A percentile compares a stretch with the other conserved stretches of the same genome.
phyloP scores from a whole-genome alignment of 2,797 vertebrate genomes.

The Hydrolagus colliei region DNA sequence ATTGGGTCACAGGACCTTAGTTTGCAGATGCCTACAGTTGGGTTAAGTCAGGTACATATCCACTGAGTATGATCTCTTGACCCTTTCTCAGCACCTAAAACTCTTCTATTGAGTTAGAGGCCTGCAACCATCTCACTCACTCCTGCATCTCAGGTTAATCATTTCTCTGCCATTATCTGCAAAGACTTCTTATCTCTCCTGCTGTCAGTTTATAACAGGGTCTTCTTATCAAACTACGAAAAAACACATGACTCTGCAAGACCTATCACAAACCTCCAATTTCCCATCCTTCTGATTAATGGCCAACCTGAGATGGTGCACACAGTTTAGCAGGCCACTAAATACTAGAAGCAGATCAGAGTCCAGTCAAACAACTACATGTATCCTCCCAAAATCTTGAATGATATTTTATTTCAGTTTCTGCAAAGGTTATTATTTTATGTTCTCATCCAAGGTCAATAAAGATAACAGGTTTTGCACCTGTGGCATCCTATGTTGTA shows the following conservation, averaged over 20 bases:
- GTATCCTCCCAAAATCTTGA: constrained; percentile 59
- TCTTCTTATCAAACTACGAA: constrained; percentile 63
- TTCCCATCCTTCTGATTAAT: constrained; percentile 63
- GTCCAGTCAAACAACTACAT: constrained; percentile 55
- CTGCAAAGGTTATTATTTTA: constrained; percentile 51
- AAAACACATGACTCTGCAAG: constrained; percentile 52
- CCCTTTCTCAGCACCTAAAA: constrained; percentile 59
- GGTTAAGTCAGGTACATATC: constrained; percentile 53
- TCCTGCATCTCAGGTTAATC: constrained; percentile 71
- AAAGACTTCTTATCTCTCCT: constrained; percentile 82
- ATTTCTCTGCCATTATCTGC: constrained; percentile 81
- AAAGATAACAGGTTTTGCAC: constrained; percentile 50
- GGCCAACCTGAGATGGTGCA: constrained; percentile 61
- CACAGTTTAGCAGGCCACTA: constrained; percentile 66
- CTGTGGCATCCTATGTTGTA: constrained; percentile 53
- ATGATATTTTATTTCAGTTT: constrained; percentile 52
- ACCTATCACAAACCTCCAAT: constrained; percentile 60
- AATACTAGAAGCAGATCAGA: constrained; percentile 60
- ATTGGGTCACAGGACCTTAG: constrained; percentile 50
- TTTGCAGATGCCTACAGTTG: constrained; percentile 52
- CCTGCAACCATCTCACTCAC: constrained; percentile 55
- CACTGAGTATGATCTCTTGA: constrained; percentile 59
- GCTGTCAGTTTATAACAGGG: constrained; percentile 96
- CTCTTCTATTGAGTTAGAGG: constrained; percentile 42
- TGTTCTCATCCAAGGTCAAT: constrained; percentile 48